These are phyloP conservation scores for Galemys pyrenaicus DNA, from an alignment of 2,113 vertebrate species.

Conservation along the genomic window DNA sequence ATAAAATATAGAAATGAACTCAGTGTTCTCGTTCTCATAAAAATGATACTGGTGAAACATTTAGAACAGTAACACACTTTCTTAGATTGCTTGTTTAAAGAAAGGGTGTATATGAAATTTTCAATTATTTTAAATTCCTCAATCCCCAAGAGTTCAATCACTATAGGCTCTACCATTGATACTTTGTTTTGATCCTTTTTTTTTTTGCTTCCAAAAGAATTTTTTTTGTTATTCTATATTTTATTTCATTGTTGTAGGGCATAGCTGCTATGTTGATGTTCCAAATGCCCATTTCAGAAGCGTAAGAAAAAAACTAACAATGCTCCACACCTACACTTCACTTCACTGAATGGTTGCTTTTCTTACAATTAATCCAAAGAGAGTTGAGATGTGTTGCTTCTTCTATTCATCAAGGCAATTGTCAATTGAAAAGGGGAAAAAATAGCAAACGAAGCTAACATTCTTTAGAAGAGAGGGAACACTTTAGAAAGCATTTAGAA, in stretches of 20 bases:
- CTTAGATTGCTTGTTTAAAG: slow-evolving; percentile 30
- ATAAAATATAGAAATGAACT: neutral
- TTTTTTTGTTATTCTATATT: slow-evolving; percentile 47
- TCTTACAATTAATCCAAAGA: slow-evolving; percentile 43
- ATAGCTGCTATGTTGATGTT: neutral
- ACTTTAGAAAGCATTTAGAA: slow-evolving; percentile 36
- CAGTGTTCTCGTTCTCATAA: neutral
- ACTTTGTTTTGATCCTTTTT: slow-evolving; percentile 35
- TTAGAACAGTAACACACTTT: slow-evolving; percentile 19
- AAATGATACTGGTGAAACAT: neutral
- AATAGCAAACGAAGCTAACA: neutral
- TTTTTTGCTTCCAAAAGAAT: neutral
- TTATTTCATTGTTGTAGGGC: slow-evolving; percentile 4
- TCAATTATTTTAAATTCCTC: slow-evolving; percentile 50
- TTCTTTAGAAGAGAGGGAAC: neutral
- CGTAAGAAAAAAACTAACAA: slow-evolving; percentile 26
- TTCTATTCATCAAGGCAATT: neutral
- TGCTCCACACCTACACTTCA: neutral
- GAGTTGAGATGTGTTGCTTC: neutral
- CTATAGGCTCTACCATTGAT: slow-evolving; percentile 17
- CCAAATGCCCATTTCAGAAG: slow-evolving; percentile 50
- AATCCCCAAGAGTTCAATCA: neutral
- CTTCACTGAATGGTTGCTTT: slow-evolving; percentile 32
- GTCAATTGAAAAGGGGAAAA: slow-evolving; percentile 19
- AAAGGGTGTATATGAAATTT: slow-evolving; percentile 50